Evolutionary conservation across 2,888 invertebrate species (phyloP), one percentile per base, ranked within the genome.

Genomic region (Archips xylosteana): DNA sequence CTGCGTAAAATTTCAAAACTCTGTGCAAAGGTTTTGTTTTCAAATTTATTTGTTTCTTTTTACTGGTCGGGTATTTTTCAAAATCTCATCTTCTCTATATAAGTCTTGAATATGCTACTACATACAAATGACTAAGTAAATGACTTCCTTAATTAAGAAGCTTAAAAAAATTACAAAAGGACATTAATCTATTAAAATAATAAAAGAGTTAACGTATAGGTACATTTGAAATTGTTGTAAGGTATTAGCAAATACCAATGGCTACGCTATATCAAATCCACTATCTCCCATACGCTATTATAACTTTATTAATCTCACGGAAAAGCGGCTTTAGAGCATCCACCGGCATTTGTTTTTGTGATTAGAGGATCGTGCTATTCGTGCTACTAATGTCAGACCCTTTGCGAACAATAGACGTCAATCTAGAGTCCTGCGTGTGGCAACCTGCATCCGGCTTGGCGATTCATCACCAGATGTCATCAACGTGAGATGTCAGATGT

Each of bases 251-350:
- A 45, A 12, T 49, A 49, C 47, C 13, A 13, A 49, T n/a, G 49
- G 49, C 49, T 10, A n/a, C 51, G 12, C 49, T 23, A 23, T 54
- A 6, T 23, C 23, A 54, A 57, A 57, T 23, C 10, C 57, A 32
- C 10, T 12, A 10, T 45, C 45, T 12, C 45, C 5, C 36, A 23
- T 12, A 45, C 62, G 45, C 62, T 62, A 62, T 6, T 23, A 62
- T 62, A 45, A 60, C 45, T 45, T 23, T 12, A 15, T 62, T 57
- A 32, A 32, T 39, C 39, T 61, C 23, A 61, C 45, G 42, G 62
- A 42, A 62, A 45, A 62, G 62, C 23, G 23, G 62, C 45, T 62
- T 54, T 62, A 62, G 62, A 62, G 62, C 62, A 62, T 62, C 62
- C 62, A 4, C 23, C 15, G 45, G 23, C 23, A 62, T 62, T 62